Conservation (phyloP, 2,888 invertebrate genomes). For the Thelaira solivaga region DNA sequence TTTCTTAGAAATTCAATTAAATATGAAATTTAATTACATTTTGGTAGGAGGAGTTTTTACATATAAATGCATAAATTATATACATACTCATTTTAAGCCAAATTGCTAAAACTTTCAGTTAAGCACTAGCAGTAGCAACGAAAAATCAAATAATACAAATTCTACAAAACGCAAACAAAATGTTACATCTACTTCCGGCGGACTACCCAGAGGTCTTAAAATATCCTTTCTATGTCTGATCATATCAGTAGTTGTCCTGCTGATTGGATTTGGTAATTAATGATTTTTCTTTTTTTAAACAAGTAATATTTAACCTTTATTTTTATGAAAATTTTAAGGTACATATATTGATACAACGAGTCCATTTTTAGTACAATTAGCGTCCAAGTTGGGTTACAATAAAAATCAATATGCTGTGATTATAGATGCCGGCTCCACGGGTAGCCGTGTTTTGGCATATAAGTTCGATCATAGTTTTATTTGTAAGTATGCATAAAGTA, state of each 20-base stretch:
- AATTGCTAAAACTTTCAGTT: slow-evolving; percentile 55
- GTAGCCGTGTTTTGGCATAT: slow-evolving; percentile 89
- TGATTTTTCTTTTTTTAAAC: background rate
- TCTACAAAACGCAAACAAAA: slow-evolving; percentile 68
- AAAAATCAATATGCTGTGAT: slow-evolving; percentile 88
- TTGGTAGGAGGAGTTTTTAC: slow-evolving; percentile 60
- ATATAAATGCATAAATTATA: too few species aligned
- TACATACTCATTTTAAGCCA: too few species aligned
- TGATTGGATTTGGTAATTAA: slow-evolving; percentile 74
- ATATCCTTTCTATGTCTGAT: slow-evolving; percentile 76
- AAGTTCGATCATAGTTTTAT: slow-evolving; percentile 88
- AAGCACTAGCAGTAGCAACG: slow-evolving; percentile 69
- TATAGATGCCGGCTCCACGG: slow-evolving; percentile 96
- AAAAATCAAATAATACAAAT: slow-evolving; percentile 63
- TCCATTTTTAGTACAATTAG: slow-evolving; percentile 83
- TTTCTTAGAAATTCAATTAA: slow-evolving; percentile 7
- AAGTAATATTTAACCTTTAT: background rate
- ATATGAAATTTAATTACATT: slow-evolving; percentile 64
- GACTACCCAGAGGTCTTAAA: slow-evolving; percentile 72
- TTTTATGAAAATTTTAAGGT: slow-evolving; percentile 65
- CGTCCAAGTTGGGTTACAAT: slow-evolving; percentile 84
- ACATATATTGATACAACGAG: slow-evolving; percentile 75
- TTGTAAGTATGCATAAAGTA: too few species aligned
- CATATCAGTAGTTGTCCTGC: slow-evolving; percentile 72
- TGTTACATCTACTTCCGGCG: slow-evolving; percentile 61